Base-by-base conservation (phyloP, 2,797 vertebrate genomes). In the Cephalopachus bancanus region DNA sequence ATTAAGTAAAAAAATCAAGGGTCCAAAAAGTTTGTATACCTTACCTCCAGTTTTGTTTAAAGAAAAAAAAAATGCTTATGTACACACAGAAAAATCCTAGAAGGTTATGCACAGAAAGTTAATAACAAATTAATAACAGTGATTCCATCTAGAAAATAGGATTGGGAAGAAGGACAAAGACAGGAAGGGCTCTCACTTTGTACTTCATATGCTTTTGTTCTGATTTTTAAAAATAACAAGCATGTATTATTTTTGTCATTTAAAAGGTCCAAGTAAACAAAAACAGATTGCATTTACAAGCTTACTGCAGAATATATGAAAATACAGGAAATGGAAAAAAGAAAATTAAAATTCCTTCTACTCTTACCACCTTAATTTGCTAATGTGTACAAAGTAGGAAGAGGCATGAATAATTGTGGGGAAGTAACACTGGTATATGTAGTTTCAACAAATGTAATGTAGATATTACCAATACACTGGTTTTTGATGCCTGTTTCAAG, bases 231-330 rank as follows among this genome's bases (percentile, higher is more conserved):
- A 10, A 69, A 10, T 69, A 44, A 74, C 7, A 60, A 51, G 12
- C 22, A 57, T 26, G 15, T 51, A 30, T 64, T 78, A 94, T 33
- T 87, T 76, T 62, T 51, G 0, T 86, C 81, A 83, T 37, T 30
- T 60, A 57, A 86, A 30, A 81, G 64, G 24, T 59, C 14, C 53
- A 90, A 80, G 55, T 37, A 93, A 86, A 83, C 2, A 57, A 76
- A 65, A n/a, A 53, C 26, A 94, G 95, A n/a, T n/a, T 51, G 4
- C 33, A 71, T 59, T 62, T 93, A 83, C n/a, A 83, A 20, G 37
- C 49, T 89, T 94, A 81, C 30, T 94, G 28, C 15, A 80, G 28
- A 93, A 60, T 62, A 88, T 15, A 33, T 91, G 30, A 89, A 94
- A 89, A 93, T 72, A 64, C 3, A 91, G 59, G 26, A 72, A 83